Evolutionary conservation across 2,113 vertebrate species (phyloP).

Genomic region (Rhombomys opimus): DNA sequence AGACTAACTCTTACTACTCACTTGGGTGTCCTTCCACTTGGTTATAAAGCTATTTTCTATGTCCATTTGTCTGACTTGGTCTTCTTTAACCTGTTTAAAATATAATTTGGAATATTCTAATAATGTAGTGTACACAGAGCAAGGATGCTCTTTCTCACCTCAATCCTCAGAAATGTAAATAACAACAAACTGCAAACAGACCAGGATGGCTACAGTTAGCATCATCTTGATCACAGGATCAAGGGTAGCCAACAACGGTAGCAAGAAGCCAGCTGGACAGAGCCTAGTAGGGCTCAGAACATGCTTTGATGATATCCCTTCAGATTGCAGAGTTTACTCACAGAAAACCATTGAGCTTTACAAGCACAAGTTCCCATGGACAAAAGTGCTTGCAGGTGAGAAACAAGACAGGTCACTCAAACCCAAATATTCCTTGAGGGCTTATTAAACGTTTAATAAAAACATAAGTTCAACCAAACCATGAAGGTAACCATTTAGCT

Average conservation of each 20-base stretch:
- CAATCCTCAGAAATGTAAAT: constrained; percentile 50
- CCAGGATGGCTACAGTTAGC: constrained; percentile 42
- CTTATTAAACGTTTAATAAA: constrained; percentile 13
- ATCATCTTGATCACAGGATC: background rate
- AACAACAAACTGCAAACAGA: constrained; percentile 56
- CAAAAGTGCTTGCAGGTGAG: background rate
- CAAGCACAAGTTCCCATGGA: background rate
- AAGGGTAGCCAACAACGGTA: no score
- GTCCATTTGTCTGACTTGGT: constrained; percentile 98
- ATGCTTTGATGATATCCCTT: background rate
- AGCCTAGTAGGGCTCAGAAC: background rate
- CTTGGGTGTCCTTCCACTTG: constrained; percentile 96
- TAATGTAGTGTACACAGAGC: constrained; percentile 67
- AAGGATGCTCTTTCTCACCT: constrained; percentile 46
- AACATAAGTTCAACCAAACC: constrained; percentile 13
- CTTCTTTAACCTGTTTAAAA: constrained; percentile 94
- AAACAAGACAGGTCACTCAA: constrained; percentile 31
- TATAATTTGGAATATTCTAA: constrained; percentile 75
- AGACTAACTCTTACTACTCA: constrained; percentile 82
- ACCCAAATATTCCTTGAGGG: constrained; percentile 36
- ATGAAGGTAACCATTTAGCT: constrained; percentile 6
- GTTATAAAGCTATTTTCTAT: constrained; percentile 97
- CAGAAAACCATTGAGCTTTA: background rate
- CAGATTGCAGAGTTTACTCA: background rate
- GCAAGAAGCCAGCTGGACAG: background rate